Evolutionary conservation across 92 coral and sea anemone genomes (phyloP), one percentile per base, ranked within the genome.

Genomic region (Paragorgia papillata): DNA sequence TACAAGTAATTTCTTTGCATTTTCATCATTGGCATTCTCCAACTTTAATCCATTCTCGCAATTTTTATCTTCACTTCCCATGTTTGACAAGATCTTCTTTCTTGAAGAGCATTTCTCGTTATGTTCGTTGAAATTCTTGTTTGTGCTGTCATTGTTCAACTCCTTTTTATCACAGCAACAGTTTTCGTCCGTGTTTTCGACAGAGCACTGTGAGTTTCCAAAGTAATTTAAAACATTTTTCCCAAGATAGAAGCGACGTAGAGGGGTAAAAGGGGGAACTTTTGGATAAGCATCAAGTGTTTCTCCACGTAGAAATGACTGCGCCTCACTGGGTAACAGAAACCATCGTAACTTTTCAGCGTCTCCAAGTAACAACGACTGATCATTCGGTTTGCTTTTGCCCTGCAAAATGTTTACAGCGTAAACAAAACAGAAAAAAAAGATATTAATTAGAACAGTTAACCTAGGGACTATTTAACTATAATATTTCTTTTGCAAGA

Each of bases 291-390:
- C 69, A 9, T 81, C 61, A 31, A 73, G 84, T 53, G 81, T 37
- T 75, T 87, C 85, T 9, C 85, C 83, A n/a, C 85, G 57, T 18
- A 95, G 69, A 46, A 91, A 40, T 22, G 62, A 85, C 7, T 92
- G 85, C 5, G 97, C 92, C 76, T 95, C 99, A 67, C 97, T 95
- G 17, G 97, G 99, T 4, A 95, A 85, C 39, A 95, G 66, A 85
- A 95, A 95, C 97, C 99, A 95, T 9, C 99, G 90, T 13, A 82
- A 64, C 43, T 58, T 79, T 66, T 95, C 99, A 17, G 88, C 96
- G 51, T 90, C 96, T 1, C 97, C 94, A 4, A 95, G 80, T 41
- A 95, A 84, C 20, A 95, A 60, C 69, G 92, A 81, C 73, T 95
- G 99, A 85, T 95, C 99, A 66, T 85, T 76, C 54, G 86, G 69